Percentiles rank a stretch among this genome's conserved stretches.
Conservation (phyloP, 2,888 invertebrate genomes). For the Drosophila limbata region DNA sequence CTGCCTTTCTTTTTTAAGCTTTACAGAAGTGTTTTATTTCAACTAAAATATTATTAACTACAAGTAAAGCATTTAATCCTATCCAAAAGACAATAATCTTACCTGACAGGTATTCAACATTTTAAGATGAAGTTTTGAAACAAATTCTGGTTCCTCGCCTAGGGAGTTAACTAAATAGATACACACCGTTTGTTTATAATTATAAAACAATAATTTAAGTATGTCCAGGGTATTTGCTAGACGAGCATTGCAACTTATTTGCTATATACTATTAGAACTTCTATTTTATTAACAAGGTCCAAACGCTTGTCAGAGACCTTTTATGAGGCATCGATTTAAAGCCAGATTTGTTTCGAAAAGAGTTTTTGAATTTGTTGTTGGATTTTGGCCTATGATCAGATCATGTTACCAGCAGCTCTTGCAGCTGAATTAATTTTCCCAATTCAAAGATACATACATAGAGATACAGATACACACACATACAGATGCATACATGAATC, state of each 20-base stretch:
- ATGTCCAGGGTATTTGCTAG: constrained; percentile 1
- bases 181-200: not conserved
- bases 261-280: not conserved
- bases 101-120: not conserved
- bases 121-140: not conserved
- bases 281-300: constrained; percentile 19
- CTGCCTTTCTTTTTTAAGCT: no score
- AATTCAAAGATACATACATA: constrained; percentile 31
- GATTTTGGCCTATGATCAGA: constrained; percentile 58
- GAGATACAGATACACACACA: not conserved
- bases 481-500: constrained; percentile 43
- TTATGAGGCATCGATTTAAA: constrained; percentile 27
- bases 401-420: constrained; percentile 70
- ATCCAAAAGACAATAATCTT: not conserved
- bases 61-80: not conserved
- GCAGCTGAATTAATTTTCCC: constrained; percentile 70
- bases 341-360: constrained; percentile 43
- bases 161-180: not conserved
- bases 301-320: constrained; percentile 3
- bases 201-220: not conserved
- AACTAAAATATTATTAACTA: not conserved
- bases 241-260: not conserved
- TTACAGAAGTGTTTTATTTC: no score
- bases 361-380: constrained; percentile 44
- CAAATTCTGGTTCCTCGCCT: no score